phyloP scores from a whole-genome alignment of 2,113 vertebrate species.

The Xiphophorus couchianus region DNA sequence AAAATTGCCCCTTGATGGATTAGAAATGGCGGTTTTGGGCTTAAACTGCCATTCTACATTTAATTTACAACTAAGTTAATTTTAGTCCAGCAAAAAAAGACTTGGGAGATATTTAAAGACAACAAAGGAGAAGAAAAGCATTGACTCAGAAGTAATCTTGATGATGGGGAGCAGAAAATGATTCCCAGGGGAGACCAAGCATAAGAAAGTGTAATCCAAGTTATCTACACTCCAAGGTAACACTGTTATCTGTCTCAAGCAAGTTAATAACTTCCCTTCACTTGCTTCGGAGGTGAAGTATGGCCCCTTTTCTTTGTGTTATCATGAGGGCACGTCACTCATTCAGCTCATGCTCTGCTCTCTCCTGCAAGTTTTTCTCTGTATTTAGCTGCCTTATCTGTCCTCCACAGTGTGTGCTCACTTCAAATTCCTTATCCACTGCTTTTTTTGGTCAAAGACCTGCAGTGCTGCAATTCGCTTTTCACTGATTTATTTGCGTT shows the following conservation, averaged over 20 bases:
- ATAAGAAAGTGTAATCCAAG: constrained; percentile 42
- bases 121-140: constrained; percentile 34
- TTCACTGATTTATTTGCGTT: constrained; percentile 73
- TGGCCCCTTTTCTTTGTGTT: constrained; percentile 50
- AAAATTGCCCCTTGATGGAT: constrained; percentile 23
- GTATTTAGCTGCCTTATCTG: constrained; percentile 67
- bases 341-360: constrained; percentile 54
- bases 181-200: constrained; percentile 24
- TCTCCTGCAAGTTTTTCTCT: constrained; percentile 35
- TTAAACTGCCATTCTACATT: constrained; percentile 45
- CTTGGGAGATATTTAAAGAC: constrained; percentile 43
- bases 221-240: constrained; percentile 71
- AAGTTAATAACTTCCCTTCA: constrained; percentile 72
- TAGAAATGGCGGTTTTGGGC: constrained; percentile 19
- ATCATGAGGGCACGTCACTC: constrained; percentile 60
- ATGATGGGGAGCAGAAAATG: constrained; percentile 45
- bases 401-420: constrained; percentile 56
- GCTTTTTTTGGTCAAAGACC: constrained; percentile 52
- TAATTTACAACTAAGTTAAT: constrained; percentile 36
- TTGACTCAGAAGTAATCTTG: constrained; percentile 34
- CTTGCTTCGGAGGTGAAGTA: constrained; percentile 56
- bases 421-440: constrained; percentile 61
- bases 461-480: constrained; percentile 62
- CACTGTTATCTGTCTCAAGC: constrained; percentile 68
- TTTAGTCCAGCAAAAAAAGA: constrained; percentile 33